Base-by-base conservation (phyloP, 2,888 invertebrate species). In the Philonicus albiceps region DNA sequence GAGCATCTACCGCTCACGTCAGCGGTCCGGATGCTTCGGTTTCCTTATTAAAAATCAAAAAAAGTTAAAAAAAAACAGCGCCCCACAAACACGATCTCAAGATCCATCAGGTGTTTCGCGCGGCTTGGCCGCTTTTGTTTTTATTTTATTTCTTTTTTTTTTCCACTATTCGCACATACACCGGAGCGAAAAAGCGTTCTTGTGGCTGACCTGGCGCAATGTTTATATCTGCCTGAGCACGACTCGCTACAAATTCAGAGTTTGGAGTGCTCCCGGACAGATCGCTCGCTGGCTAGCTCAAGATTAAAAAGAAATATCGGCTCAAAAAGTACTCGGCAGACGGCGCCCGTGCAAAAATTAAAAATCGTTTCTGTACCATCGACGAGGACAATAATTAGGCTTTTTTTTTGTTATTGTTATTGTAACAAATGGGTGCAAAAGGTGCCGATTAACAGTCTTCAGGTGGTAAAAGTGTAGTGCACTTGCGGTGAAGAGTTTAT, bases 161-260 rank as follows among this genome's bases (percentile, higher is more conserved):
- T 64, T 64, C n/a, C 64, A 11, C 19, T 64, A 64, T 64, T 64
- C 64, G 64, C 64, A 22, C 64, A 64, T 64, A 64, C 64, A 27
- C 8, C 64, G 64, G 27, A 64, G 78, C n/a, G 78, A 80, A 80
- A n/a, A 80, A 80, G 53, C 49, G 80, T 80, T 80, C 80, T 80
- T 80, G 49, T 31, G 64, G 80, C 80, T 53, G 53, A 80, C 37
- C 53, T 80, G 53, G 53, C 49, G 80, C 53, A 53, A 53, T 80
- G 80, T 80, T 80, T 80, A 80, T 80, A 80, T 80, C 53, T 43
- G 53, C 53, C 37, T 80, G 49, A 80, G 49, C 80, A 16, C 11
- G n/a, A 27, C 27, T 34, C 49, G 53, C 31, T 30, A 30, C 64
- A n/a, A 53, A n/a, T 19, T 80, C 80, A 80, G 49, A 80, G 49